phyloP scores from a whole-genome alignment of 2,888 invertebrate species.

The Bembecia ichneumoniformis region DNA sequence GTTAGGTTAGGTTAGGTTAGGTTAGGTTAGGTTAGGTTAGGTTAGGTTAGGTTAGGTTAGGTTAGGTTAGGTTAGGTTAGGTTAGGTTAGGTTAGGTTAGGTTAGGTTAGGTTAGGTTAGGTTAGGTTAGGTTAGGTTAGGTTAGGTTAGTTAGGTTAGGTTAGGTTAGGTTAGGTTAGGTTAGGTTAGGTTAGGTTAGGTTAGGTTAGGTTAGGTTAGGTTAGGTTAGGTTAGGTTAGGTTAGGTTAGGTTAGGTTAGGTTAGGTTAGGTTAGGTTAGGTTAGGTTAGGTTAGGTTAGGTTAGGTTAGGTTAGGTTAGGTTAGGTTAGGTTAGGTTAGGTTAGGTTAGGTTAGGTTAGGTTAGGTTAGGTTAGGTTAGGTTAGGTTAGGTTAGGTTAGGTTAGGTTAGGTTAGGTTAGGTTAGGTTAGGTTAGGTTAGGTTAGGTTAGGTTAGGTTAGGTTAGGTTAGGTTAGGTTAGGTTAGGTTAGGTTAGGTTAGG shows the following conservation, averaged over 20 bases:
- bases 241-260: slow-evolving; percentile 7
- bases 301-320: background rate
- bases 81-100: slow-evolving; percentile 10
- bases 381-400: background rate
- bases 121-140: slow-evolving; percentile 12
- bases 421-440: background rate
- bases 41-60: slow-evolving; percentile 10
- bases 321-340: background rate
- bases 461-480: background rate
- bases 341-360: background rate
- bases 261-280: background rate
- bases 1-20: slow-evolving; percentile 10
- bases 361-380: background rate
- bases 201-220: slow-evolving; percentile 16
- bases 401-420: background rate
- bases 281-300: background rate
- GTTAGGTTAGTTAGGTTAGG: slow-evolving; percentile 14
- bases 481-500: background rate
- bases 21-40: slow-evolving; percentile 10
- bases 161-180: slow-evolving; percentile 15
- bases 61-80: slow-evolving; percentile 10
- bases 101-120: slow-evolving; percentile 9
- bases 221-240: slow-evolving; percentile 15
- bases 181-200: slow-evolving; percentile 16
- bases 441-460: background rate